Evolutionary conservation across 2,797 vertebrate genomes (phyloP).

Genomic region (Clarias fuscus): DNA sequence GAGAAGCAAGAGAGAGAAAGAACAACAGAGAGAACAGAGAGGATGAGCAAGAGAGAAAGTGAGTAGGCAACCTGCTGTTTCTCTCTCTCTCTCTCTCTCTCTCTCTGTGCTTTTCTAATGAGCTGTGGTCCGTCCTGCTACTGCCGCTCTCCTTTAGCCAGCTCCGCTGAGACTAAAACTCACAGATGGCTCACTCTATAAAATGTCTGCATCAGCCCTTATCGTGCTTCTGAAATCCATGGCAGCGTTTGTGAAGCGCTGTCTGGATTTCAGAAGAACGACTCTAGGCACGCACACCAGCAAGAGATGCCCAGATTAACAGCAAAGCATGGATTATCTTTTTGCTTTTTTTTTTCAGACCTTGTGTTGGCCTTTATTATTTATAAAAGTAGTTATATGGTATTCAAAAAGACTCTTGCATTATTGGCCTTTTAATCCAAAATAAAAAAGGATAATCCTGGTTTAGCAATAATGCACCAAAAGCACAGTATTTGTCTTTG

Average conservation of each 20-base stretch:
- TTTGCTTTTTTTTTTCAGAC: background rate
- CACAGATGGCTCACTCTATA: constrained; percentile 43
- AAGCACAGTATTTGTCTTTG: background rate
- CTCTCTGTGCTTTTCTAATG: constrained; percentile 54
- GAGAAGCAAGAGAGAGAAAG: background rate
- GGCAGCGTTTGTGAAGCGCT: background rate
- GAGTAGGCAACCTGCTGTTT: constrained; percentile 18
- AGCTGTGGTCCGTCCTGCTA: constrained; percentile 52
- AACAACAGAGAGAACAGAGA: constrained; percentile 3
- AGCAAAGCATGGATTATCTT: background rate
- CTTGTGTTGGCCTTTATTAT: background rate
- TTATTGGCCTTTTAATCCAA: background rate
- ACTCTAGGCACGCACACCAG: background rate
- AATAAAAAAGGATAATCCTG: background rate
- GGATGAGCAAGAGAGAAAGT: constrained; percentile 3
- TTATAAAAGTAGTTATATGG: background rate
- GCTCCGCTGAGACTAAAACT: constrained; percentile 32
- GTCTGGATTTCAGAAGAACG: constrained; percentile 15
- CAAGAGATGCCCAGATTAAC: constrained; percentile 38
- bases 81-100: constrained; percentile 47
- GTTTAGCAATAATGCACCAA: background rate
- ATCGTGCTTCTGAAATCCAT: constrained; percentile 10
- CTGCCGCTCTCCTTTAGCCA: constrained; percentile 33
- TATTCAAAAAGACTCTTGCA: background rate
- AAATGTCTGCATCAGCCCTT: constrained; percentile 35